A percentile compares a stretch with the other conserved stretches of the same genome.
Evolutionary conservation across 2,113 vertebrate genomes (phyloP).

Genomic region (Syrmaticus mikado): DNA sequence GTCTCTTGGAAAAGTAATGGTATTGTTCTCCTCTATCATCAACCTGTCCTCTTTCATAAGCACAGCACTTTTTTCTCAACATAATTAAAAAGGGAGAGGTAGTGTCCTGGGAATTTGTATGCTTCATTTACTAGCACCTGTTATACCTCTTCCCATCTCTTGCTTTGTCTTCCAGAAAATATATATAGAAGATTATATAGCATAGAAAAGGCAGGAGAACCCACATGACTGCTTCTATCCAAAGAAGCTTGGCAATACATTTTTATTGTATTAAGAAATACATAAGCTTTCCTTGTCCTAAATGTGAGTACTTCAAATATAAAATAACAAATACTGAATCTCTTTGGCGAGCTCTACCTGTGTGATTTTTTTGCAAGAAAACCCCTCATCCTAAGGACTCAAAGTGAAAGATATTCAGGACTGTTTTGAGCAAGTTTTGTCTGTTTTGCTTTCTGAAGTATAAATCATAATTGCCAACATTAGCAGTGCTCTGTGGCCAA

Average conservation of each 20-base stretch:
- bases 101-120: not conserved
- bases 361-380: not conserved
- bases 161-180: not conserved
- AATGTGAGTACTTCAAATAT: not conserved
- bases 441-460: not conserved
- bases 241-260: not conserved
- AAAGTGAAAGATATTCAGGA: not conserved
- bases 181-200: not conserved
- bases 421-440: not conserved
- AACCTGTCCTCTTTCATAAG: not conserved
- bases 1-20: not conserved
- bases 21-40: constrained; percentile 14
- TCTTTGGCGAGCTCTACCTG: not conserved
- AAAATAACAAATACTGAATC: not conserved
- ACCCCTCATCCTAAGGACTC: not conserved
- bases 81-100: not conserved
- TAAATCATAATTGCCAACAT: fast-evolving
- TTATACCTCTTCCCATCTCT: not conserved
- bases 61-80: not conserved
- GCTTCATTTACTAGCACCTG: constrained; percentile 45
- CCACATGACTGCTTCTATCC: not conserved
- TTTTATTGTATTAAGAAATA: not conserved
- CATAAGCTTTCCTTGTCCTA: not conserved
- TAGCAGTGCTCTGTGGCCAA: not conserved
- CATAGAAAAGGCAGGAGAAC: not conserved